Base-by-base conservation (phyloP, 64 coral and sea anemone genomes). In the Stichodactyla mertensii region DNA sequence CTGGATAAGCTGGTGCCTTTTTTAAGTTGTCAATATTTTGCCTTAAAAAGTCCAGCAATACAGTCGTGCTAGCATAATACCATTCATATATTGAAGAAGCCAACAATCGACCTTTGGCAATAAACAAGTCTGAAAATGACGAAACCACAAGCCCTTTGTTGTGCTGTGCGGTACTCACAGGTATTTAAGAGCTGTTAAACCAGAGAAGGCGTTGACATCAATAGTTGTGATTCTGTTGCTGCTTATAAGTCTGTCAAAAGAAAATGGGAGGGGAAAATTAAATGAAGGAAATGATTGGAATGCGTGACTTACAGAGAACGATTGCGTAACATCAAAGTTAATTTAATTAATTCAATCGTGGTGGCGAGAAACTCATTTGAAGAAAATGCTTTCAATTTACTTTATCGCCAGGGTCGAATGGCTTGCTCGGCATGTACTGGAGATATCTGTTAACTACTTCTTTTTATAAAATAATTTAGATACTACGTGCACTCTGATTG, bases 161-260 rank as follows among this genome's bases (percentile, higher is more conserved):
- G 69, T 85, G 36, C 36, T 45, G 36, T 45, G 36, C 36, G 15
- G 7, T 85, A 95, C 93, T 95, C 83, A 95, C 93, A 95, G 69
- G 54, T 95, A 95, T 83, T 89, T 95, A n/a, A 95, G 88, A 64
- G 90, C 54, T 18, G 59, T 36, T 23, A 95, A 51, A 26, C 90
- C 93, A 22, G 55, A 62, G n/a, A 95, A 95, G 53, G 93, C 87
- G 58, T 89, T 89, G 4, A 84, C 55, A 27, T 95, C 93, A 10
- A 92, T 79, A 7, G 84, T 89, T 13, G 56, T 52, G 31, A 95
- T 92, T 57, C 61, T 82, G 79, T 95, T 95, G 61, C 77, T 89
- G 54, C 84, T 89, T 78, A 95, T 77, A 28, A 95, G 83, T 55
- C 93, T 95, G 79, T 53, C 52, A 52, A 64, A 13, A 88, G 36